phyloP scores from a whole-genome alignment of 2,888 invertebrate species.

The Smittia aterrima region DNA sequence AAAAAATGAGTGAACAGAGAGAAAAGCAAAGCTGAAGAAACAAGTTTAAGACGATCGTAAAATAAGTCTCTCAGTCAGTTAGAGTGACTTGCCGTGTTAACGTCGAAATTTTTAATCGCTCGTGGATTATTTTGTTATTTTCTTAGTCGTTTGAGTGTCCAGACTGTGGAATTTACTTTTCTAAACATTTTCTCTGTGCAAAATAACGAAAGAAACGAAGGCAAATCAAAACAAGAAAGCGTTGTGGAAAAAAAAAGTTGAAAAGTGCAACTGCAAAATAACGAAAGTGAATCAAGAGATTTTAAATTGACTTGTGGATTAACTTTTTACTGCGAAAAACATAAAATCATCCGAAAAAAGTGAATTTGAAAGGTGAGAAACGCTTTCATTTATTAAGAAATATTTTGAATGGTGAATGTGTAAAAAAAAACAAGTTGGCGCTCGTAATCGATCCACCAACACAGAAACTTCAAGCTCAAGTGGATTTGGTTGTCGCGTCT shows the following conservation, averaged over 20 bases:
- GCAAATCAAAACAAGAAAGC: neutral
- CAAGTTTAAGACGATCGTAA: slow-evolving; percentile 5
- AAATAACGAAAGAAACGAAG: neutral
- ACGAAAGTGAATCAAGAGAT: neutral
- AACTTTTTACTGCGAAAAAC: neutral
- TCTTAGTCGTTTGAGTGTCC: neutral
- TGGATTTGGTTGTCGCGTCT: neutral
- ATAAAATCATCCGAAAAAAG: neutral
- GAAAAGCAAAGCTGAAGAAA: neutral
- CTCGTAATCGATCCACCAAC: neutral
- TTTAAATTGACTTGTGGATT: neutral
- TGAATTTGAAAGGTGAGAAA: slow-evolving; percentile 31
- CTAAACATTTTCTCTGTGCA: neutral
- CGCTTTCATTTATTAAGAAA: slow-evolving; percentile 27
- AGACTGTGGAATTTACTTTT: neutral
- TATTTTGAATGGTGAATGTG: slow-evolving; percentile 3
- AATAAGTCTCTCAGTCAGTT: slow-evolving; percentile 37
- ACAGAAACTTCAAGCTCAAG: neutral
- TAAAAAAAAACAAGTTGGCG: slow-evolving; percentile 17
- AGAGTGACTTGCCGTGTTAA: slow-evolving; percentile 34
- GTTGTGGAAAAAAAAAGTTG: neutral
- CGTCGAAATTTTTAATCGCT: neutral
- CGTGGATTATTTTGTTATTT: slow-evolving; percentile 5
- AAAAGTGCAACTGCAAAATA: neutral
- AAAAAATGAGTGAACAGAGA: neutral